Conservation (phyloP, 2,113 vertebrate species). For the Aplodontia rufa region DNA sequence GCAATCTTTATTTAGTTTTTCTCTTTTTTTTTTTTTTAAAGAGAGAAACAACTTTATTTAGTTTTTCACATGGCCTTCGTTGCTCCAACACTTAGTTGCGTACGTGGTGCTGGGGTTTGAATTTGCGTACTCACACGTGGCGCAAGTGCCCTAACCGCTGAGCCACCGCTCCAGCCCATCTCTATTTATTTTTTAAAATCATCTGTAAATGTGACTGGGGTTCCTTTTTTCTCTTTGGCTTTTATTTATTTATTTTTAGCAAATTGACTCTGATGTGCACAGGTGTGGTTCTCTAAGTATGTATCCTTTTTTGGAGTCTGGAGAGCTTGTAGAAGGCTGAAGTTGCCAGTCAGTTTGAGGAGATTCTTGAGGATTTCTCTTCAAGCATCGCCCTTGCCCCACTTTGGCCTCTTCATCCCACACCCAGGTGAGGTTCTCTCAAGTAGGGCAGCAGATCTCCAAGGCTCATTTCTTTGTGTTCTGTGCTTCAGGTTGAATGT, state of each 20-base stretch:
- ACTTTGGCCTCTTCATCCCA: not conserved
- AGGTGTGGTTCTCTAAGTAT: not conserved
- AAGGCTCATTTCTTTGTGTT: slow-evolving; percentile 4
- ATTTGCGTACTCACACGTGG: too few species aligned
- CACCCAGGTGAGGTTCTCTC: too few species aligned
- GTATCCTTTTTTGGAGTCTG: not conserved
- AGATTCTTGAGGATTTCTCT: not conserved
- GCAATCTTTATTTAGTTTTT: too few species aligned
- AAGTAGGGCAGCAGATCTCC: too few species aligned
- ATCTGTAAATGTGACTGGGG: not conserved
- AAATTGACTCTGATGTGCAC: not conserved
- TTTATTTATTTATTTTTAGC: not conserved
- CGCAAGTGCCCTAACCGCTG: too few species aligned
- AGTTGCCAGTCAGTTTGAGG: not conserved
- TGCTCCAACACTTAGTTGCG: too few species aligned
- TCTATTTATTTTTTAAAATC: too few species aligned
- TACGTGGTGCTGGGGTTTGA: too few species aligned
- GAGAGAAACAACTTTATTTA: too few species aligned
- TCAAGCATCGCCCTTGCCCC: not conserved
- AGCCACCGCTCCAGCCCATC: too few species aligned
- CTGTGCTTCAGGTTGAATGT: slow-evolving; percentile 1
- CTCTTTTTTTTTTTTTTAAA: too few species aligned
- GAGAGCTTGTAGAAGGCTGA: not conserved
- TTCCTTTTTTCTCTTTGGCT: not conserved
- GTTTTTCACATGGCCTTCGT: too few species aligned